Evolutionary conservation across 2,113 vertebrate species (phyloP).

Genomic region (Daphoenositta chrysoptera): DNA sequence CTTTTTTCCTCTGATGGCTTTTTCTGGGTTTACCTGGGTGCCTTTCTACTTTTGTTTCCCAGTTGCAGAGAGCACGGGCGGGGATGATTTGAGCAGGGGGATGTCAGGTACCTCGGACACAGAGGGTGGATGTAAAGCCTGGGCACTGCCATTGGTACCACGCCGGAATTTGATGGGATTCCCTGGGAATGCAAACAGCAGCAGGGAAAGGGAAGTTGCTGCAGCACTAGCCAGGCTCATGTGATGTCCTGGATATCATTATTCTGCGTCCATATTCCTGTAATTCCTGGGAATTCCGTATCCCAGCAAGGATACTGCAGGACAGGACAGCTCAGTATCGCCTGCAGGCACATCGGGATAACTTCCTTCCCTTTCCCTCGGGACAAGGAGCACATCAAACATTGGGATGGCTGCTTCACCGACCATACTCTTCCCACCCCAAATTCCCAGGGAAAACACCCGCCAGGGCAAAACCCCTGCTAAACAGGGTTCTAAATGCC

Average conservation of each 20-base stretch:
- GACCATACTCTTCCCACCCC: neutral
- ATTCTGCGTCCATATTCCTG: neutral
- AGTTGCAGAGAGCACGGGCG: neutral
- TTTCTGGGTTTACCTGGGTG: neutral
- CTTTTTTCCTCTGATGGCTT: neutral
- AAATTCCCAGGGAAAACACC: neutral
- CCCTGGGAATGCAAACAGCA: neutral
- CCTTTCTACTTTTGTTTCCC: neutral
- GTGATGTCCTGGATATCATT: neutral
- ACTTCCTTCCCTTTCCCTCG: neutral
- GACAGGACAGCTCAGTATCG: neutral
- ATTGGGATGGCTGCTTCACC: fast-evolving
- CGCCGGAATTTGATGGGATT: neutral
- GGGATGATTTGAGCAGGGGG: neutral
- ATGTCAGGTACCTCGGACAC: neutral
- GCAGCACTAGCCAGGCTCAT: neutral
- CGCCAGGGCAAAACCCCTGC: neutral
- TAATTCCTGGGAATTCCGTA: neutral
- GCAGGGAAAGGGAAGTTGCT: neutral
- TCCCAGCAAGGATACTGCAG: neutral
- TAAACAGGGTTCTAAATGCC: neutral
- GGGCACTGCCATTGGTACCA: neutral
- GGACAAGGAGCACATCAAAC: neutral
- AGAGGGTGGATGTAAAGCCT: neutral
- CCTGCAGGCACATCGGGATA: neutral